A percentile compares a stretch with the other conserved stretches of the same genome.
Conservation (phyloP, 2,797 vertebrate genomes). For the Spinibarbus caldwelli region DNA sequence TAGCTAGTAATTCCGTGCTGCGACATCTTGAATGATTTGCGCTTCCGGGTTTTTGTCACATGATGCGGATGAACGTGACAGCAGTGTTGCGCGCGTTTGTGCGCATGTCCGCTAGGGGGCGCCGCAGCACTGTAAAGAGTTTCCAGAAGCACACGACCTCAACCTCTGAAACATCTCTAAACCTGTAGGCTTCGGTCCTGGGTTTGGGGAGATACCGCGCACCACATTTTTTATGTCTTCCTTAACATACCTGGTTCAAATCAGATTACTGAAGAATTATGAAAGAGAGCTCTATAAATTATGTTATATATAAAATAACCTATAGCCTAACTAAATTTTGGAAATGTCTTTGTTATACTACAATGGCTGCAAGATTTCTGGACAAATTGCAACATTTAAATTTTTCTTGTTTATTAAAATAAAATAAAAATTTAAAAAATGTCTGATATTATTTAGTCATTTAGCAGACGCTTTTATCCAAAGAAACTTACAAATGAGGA, state of each 20-base stretch:
- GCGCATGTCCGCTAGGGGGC: constrained; percentile 16
- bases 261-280: no score
- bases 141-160: background rate
- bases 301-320: no score
- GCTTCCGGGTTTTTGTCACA: constrained; percentile 46
- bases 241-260: no score
- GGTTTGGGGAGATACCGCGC: no score
- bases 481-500: no score
- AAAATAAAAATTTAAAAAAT: no score
- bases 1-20: background rate
- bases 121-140: background rate
- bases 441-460: no score
- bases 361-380: background rate
- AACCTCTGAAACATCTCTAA: background rate
- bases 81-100: background rate
- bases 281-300: no score
- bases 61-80: background rate
- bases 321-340: background rate
- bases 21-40: constrained; percentile 29
- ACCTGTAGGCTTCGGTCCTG: no score
- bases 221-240: no score
- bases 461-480: no score
- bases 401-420: background rate
- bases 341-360: background rate
- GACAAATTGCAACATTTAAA: background rate